A percentile compares a stretch with the other conserved stretches of the same genome.
phyloP scores from a whole-genome alignment of 2,113 vertebrate genomes.

The Ranitomeya variabilis region DNA sequence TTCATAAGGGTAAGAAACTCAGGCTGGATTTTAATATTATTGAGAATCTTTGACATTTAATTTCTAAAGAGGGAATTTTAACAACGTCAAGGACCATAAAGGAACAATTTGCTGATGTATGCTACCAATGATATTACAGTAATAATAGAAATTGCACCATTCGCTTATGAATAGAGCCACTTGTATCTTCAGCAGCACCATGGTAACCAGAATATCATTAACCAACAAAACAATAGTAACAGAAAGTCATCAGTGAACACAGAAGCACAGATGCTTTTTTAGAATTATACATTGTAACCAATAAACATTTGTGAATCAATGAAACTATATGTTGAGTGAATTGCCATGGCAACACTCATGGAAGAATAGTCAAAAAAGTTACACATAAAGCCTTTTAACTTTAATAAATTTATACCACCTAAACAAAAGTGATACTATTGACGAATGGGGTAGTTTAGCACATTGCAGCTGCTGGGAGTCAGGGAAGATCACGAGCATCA shows the following conservation, averaged over 20 bases:
- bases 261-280: constrained; percentile 45
- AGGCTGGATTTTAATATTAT: constrained; percentile 57
- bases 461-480: neutral
- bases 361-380: neutral
- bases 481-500: neutral
- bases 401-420: neutral
- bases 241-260: constrained; percentile 45
- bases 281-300: constrained; percentile 35
- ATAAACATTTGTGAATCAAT: constrained; percentile 39
- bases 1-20: constrained; percentile 53
- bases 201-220: constrained; percentile 66
- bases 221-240: constrained; percentile 53
- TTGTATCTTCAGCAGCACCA: constrained; percentile 62
- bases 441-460: neutral
- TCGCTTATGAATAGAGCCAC: constrained; percentile 61
- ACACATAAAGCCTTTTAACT: neutral
- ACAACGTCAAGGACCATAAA: constrained; percentile 65
- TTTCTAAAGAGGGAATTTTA: constrained; percentile 60
- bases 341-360: constrained; percentile 12
- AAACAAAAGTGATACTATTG: neutral
- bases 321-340: constrained; percentile 18
- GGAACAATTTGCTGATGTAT: constrained; percentile 64
- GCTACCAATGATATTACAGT: constrained; percentile 64
- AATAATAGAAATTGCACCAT: constrained; percentile 63
- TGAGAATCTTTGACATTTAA: constrained; percentile 64